A percentile compares a stretch with the other conserved stretches of the same genome.
phyloP scores from a whole-genome alignment of 2,888 invertebrate species.

The Drosophila pseudotakahashii region DNA sequence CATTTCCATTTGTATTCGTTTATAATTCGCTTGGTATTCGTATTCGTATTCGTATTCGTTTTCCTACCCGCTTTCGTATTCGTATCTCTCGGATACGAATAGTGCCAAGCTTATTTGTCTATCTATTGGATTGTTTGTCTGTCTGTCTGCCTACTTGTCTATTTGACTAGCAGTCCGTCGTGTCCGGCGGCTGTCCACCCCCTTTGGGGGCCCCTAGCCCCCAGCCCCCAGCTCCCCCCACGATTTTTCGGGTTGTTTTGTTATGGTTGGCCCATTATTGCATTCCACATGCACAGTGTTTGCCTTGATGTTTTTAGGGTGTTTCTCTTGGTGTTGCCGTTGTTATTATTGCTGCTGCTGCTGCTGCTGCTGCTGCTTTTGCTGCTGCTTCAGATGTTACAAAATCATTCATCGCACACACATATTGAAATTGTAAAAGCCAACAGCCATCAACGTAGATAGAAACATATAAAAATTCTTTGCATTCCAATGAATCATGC shows the following conservation, averaged over 20 bases:
- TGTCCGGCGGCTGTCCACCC: conserved; percentile 31
- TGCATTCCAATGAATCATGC: conserved; percentile 77
- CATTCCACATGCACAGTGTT: conserved; percentile 79
- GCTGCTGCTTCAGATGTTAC: conserved; percentile 56
- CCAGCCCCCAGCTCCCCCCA: conserved; percentile 1
- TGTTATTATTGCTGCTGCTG: conserved; percentile 29
- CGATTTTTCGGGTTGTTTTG: conserved; percentile 51
- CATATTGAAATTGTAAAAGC: conserved; percentile 71
- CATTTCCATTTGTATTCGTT: conserved; percentile 16
- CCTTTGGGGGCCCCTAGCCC: conserved; percentile 3
- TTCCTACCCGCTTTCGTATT: conserved; percentile 29
- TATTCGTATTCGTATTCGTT: conserved; percentile 3
- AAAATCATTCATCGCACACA: conserved; percentile 77
- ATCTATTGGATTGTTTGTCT: conserved; percentile 75
- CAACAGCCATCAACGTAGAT: conserved; percentile 60
- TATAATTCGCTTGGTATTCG: conserved; percentile 16
- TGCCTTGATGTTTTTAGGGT: conserved; percentile 77
- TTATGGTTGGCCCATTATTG: conserved; percentile 75
- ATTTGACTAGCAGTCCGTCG: conserved; percentile 43
- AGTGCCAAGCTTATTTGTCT: conserved; percentile 66
- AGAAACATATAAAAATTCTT: conserved; percentile 77
- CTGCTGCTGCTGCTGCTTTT: conserved; percentile 19
- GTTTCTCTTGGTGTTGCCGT: conserved; percentile 51
- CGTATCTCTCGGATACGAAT: conserved; percentile 64
- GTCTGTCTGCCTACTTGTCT: conserved; percentile 44